Conservation (phyloP, 2,888 invertebrate species). For the Diaphora mendica region DNA sequence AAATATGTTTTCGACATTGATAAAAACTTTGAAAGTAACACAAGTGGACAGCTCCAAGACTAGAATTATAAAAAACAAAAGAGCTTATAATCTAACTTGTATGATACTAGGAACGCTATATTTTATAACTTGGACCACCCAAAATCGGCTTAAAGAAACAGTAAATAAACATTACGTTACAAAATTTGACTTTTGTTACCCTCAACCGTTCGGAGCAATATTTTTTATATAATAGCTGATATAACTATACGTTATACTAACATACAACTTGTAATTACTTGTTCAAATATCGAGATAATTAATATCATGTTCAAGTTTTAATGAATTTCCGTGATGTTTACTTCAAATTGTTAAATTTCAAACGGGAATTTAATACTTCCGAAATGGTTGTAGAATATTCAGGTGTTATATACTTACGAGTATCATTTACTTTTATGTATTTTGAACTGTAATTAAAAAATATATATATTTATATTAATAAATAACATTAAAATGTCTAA, state of each 20-base stretch:
- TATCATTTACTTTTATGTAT: neutral
- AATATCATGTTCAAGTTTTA: slow-evolving; percentile 28
- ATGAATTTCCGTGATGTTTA: slow-evolving; percentile 15
- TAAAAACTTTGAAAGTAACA: too few species aligned
- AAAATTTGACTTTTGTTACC: slow-evolving; percentile 26
- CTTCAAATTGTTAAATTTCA: slow-evolving; percentile 2
- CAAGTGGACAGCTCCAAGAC: too few species aligned
- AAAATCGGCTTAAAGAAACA: slow-evolving; percentile 44
- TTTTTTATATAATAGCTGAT: slow-evolving; percentile 38
- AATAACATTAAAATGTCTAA: too few species aligned
- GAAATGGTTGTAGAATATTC: neutral
- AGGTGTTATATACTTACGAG: neutral
- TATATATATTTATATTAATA: too few species aligned
- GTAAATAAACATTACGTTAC: slow-evolving; percentile 43
- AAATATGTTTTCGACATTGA: too few species aligned
- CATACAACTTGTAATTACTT: slow-evolving; percentile 41
- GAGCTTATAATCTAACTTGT: too few species aligned
- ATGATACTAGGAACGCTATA: neutral
- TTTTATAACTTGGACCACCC: slow-evolving; percentile 7
- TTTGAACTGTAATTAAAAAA: too few species aligned
- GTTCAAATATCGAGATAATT: slow-evolving; percentile 42
- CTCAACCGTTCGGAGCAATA: slow-evolving; percentile 32
- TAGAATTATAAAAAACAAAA: too few species aligned
- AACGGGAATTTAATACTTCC: slow-evolving; percentile 10
- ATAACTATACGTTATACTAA: slow-evolving; percentile 34